A percentile compares a stretch with the other conserved stretches of the same genome.
Conservation (phyloP, 35 echinoderm and acorn worm genomes). For the Eucidaris tribuloides region DNA sequence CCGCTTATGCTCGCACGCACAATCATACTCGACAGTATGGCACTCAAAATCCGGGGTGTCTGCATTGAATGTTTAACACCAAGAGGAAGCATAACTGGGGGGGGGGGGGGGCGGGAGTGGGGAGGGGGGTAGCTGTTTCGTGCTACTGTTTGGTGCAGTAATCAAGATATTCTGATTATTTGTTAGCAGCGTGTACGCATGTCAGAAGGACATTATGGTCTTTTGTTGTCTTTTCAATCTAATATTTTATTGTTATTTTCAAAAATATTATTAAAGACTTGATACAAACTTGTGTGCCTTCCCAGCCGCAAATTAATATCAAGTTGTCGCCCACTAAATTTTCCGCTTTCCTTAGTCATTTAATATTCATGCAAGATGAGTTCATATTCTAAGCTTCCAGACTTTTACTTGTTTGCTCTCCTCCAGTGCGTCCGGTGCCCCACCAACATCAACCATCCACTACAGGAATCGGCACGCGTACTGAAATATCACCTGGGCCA, state of each 20-base stretch:
- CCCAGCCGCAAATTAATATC: neutral
- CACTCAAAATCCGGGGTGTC: too few relatives aligned
- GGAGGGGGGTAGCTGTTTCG: too few relatives aligned
- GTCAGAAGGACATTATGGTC: too few relatives aligned
- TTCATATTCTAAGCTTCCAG: neutral
- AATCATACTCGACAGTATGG: too few relatives aligned
- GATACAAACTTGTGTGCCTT: neutral
- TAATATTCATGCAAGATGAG: neutral
- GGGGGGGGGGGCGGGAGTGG: too few relatives aligned
- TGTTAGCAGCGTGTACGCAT: too few relatives aligned
- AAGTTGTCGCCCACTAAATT: neutral
- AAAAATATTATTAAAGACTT: neutral
- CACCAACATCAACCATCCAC: neutral
- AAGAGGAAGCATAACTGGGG: too few relatives aligned
- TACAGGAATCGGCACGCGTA: constrained; percentile 27
- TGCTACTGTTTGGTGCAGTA: too few relatives aligned
- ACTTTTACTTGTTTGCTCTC: neutral
- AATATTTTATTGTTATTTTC: neutral
- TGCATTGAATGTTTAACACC: too few relatives aligned
- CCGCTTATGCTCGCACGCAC: too few relatives aligned
- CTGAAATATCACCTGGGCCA: constrained; percentile 48
- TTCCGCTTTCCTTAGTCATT: neutral
- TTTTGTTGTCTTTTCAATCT: neutral
- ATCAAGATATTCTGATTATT: too few relatives aligned
- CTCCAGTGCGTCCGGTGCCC: constrained; percentile 39